Evolutionary conservation across 2,888 invertebrate genomes (phyloP).

Genomic region (Drosophila demipolita): DNA sequence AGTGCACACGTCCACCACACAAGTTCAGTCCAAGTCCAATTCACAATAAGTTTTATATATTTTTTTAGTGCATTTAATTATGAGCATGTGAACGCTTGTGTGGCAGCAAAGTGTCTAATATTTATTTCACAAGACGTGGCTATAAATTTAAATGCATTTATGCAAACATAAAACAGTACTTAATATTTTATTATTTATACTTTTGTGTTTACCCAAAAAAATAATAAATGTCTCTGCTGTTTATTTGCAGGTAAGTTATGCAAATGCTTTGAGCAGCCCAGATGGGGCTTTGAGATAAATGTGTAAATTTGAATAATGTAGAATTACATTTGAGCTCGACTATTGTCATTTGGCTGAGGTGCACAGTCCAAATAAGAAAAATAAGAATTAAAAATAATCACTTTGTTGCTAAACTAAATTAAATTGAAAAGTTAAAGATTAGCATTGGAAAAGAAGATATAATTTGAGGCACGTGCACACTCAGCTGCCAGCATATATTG

Average conservation of each 20-base stretch:
- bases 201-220: conserved; percentile 25
- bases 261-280: conserved; percentile 48
- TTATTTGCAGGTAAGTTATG: conserved; percentile 74
- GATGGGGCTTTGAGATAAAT: conserved; percentile 53
- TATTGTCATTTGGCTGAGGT: conserved; percentile 4
- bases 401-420: background rate
- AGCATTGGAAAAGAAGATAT: background rate
- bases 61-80: conserved; percentile 75
- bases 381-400: background rate
- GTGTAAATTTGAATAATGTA: conserved; percentile 15
- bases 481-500: conserved; percentile 1
- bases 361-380: background rate
- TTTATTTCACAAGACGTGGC: conserved; percentile 78
- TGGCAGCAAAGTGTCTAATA: conserved; percentile 58
- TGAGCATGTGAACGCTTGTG: conserved; percentile 61
- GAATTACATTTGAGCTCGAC: conserved; percentile 6
- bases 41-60: conserved; percentile 48
- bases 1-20: conserved; percentile 66
- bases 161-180: conserved; percentile 15
- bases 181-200: conserved; percentile 19
- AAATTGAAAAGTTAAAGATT: background rate
- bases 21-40: conserved; percentile 20
- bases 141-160: conserved; percentile 23
- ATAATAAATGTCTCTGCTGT: conserved; percentile 57
- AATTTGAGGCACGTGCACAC: background rate